These are phyloP conservation scores for Pelosia muscerda DNA, from an alignment of 2,888 invertebrate genomes.

Conservation along the genomic window DNA sequence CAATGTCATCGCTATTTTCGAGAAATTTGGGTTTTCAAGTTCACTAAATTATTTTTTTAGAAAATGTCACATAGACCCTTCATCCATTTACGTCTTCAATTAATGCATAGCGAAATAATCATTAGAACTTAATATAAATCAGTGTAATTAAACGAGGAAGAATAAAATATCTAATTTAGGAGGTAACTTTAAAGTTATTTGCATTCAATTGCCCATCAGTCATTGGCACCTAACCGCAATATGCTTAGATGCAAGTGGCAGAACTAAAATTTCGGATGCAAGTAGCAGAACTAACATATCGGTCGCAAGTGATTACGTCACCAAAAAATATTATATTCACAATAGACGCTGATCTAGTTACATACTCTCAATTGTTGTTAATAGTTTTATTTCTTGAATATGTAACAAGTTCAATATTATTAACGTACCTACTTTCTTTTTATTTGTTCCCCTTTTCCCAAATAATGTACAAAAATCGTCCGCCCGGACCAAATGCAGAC, in stretches of 20 bases:
- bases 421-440: neutral
- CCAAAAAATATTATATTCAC: neutral
- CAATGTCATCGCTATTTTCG: no score
- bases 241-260: neutral
- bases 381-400: neutral
- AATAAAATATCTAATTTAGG: constrained; percentile 2
- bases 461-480: neutral
- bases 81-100: no score
- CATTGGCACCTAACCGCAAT: neutral
- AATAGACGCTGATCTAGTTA: neutral
- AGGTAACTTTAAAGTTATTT: neutral
- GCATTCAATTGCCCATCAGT: neutral
- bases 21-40: no score
- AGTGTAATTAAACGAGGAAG: neutral
- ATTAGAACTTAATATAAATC: neutral
- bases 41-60: no score
- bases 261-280: neutral
- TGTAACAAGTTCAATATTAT: neutral
- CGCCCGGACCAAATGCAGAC: no score
- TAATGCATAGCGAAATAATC: neutral
- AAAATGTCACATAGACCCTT: no score
- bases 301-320: neutral
- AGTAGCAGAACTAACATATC: neutral
- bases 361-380: no score
- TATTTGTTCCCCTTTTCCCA: neutral